Evolutionary conservation across 2,113 vertebrate species (phyloP).

Genomic region (Hyperopisus bebe): DNA sequence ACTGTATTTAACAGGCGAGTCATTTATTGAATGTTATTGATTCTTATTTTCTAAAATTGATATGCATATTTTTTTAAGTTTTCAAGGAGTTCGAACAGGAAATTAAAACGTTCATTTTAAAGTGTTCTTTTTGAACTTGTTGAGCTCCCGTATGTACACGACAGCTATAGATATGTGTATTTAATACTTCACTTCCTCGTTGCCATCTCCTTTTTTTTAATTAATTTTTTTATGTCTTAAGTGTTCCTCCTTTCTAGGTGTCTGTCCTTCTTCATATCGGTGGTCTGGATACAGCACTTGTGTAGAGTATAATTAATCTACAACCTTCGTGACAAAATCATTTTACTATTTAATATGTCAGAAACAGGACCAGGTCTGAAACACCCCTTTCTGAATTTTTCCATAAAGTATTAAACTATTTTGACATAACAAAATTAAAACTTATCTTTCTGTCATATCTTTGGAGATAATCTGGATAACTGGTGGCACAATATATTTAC

Average conservation of each 20-base stretch:
- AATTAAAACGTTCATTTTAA: not conserved
- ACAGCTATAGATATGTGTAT: not conserved
- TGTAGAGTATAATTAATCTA: not conserved
- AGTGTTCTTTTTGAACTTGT: not conserved
- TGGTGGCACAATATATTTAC: not conserved
- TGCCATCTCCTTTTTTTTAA: not conserved
- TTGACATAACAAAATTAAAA: not conserved
- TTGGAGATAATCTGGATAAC: not conserved
- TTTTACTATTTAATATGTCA: not conserved
- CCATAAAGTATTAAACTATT: not conserved
- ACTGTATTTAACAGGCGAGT: not conserved
- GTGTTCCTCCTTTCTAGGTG: not conserved
- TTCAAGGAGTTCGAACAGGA: not conserved
- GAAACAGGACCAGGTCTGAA: not conserved
- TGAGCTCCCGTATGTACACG: not conserved
- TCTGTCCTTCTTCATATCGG: not conserved
- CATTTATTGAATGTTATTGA: not conserved
- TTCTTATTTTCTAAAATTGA: not conserved
- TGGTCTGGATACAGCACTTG: not conserved
- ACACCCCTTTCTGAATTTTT: not conserved
- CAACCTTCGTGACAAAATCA: not conserved
- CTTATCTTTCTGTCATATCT: not conserved
- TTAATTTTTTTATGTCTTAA: not conserved
- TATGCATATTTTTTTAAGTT: not conserved
- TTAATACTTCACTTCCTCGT: not conserved